Conservation (phyloP, 2,113 vertebrate species). For the Solea senegalensis region DNA sequence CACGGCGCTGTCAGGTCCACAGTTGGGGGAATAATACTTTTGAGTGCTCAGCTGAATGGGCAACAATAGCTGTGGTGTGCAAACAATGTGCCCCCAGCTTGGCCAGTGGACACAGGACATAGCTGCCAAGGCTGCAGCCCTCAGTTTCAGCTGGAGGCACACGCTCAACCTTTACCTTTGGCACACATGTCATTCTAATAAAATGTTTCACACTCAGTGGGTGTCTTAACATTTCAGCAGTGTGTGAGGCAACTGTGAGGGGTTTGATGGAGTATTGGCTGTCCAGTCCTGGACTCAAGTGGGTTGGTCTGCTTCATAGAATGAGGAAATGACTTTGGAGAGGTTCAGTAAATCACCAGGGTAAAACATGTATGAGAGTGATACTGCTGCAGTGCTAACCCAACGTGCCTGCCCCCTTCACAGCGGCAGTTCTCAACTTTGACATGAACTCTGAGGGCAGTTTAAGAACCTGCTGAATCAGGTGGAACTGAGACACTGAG, state of each 20-base stretch:
- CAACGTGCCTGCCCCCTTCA: not conserved
- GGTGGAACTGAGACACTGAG: not conserved
- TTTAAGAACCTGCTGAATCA: slow-evolving; percentile 14
- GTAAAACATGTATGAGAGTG: slow-evolving; percentile 8
- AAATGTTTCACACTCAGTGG: slow-evolving; percentile 4
- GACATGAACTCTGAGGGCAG: slow-evolving; percentile 8
- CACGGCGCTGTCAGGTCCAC: slow-evolving; percentile 67
- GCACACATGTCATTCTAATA: slow-evolving; percentile 41
- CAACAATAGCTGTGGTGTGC: slow-evolving; percentile 77
- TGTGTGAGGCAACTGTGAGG: not conserved
- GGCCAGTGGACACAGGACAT: slow-evolving; percentile 59
- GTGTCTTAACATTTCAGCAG: slow-evolving; percentile 7
- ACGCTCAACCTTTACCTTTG: slow-evolving; percentile 47
- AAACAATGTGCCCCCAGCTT: slow-evolving; percentile 75
- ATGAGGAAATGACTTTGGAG: slow-evolving; percentile 15
- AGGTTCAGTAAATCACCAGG: slow-evolving; percentile 7
- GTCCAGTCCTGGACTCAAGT: not conserved
- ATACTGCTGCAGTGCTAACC: not conserved
- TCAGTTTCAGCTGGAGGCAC: slow-evolving; percentile 22
- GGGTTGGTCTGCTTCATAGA: not conserved
- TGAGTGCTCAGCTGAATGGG: slow-evolving; percentile 83
- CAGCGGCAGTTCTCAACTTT: slow-evolving; percentile 1
- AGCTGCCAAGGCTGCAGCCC: slow-evolving; percentile 59
- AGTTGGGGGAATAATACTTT: slow-evolving; percentile 81
- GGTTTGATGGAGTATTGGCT: slow-evolving; percentile 3